Conservation (phyloP, 2,888 invertebrate species). For the Meiosimyza platycephala region DNA sequence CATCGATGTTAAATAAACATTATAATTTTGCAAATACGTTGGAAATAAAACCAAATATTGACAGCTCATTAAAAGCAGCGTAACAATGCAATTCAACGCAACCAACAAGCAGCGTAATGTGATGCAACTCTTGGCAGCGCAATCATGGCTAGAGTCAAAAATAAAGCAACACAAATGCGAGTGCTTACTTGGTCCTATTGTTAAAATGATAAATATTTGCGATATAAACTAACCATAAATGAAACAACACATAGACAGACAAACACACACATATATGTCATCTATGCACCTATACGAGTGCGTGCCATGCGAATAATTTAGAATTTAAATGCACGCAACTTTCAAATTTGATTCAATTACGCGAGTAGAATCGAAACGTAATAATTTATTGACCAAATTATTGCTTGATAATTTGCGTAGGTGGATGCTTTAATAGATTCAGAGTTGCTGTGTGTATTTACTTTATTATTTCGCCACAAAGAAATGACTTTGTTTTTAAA, state of each 20-base stretch:
- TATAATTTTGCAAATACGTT: constrained; percentile 21
- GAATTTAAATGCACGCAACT: not conserved
- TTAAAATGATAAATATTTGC: constrained; percentile 17
- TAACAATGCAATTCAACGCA: not conserved
- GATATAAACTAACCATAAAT: not conserved
- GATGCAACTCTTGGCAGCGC: not conserved
- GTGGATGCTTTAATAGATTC: not conserved
- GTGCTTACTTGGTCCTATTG: not conserved
- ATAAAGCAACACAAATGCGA: not conserved
- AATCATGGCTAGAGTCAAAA: not conserved
- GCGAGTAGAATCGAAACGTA: not conserved
- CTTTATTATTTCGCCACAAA: too few relatives aligned
- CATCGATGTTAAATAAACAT: not conserved
- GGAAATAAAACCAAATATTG: constrained; percentile 24
- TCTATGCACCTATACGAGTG: not conserved
- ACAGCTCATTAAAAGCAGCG: constrained; percentile 25
- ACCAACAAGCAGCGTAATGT: not conserved
- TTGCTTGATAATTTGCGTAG: not conserved
- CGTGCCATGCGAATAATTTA: not conserved
- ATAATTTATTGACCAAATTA: constrained; percentile 16
- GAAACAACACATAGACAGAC: not conserved
- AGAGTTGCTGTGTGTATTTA: not conserved
- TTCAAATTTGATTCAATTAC: constrained; percentile 21
- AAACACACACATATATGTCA: not conserved
- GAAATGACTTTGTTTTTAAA: too few relatives aligned